Base-by-base conservation (phyloP, 2,113 vertebrate species). In the Oncorhynchus clarkii region DNA sequence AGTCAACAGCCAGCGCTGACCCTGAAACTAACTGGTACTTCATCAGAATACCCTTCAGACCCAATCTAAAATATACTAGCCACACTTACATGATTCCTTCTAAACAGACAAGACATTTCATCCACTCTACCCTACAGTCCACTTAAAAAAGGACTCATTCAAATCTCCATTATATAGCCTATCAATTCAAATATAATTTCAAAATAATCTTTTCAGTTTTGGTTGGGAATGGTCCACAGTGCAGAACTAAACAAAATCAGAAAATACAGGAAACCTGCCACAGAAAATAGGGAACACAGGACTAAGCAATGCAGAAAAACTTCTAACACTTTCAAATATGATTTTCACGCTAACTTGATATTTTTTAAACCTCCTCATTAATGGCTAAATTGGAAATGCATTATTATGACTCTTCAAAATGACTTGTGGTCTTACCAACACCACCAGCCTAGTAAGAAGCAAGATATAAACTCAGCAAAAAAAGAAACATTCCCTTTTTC, bases 1-100 rank as follows among this genome's bases (percentile, higher is more conserved):
- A 59, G 51, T 59, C 70, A 72, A 49, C 70, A 60, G 13, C 70
- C 70, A 31, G 70, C 70, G 22, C 70, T 57, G 70, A 72, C 70
- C 26, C 51, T 68, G 18, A 68, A 68, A 68, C 6, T 24, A 71
- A 51, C 31, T 34, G 18, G 29, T 34, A 68, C 67, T 68, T 68
- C 67, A 68, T 68, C 18, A 68, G 29, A 68, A 34, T 34, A 68
- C 67, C 67, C 31, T 68, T 68, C 31, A 68, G 67, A 68, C 67
- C 67, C 27, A 68, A 68, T 34, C 31, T 8, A 34, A 68, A 68
- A n/a, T 16, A 34, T 68, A 68, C 31, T 18, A 31, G 31, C 67
- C 31, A 27, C 67, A 67, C 26, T 26, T 66, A 24, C 22, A 66
- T 65, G 27, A 67, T 26, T 67, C 27, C 59, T 31, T 67, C 12